phyloP scores from a whole-genome alignment of 2,113 vertebrate species.

The Orthonyx spaldingii region DNA sequence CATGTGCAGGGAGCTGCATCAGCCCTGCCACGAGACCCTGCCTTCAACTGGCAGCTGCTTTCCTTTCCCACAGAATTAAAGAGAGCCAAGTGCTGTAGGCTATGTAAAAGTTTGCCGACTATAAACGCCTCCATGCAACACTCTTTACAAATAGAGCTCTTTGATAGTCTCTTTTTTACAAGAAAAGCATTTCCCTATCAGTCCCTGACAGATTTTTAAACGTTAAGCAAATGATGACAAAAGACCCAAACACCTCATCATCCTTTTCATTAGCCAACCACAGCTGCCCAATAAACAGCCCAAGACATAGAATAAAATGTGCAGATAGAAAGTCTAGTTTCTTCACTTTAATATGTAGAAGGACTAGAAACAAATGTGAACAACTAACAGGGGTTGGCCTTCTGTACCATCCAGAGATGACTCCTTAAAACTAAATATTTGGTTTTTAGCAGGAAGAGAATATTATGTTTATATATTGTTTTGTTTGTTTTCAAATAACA shows the following conservation, averaged over 20 bases:
- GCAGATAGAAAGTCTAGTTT: not conserved
- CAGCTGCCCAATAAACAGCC: not conserved
- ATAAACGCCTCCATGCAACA: not conserved
- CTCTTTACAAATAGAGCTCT: not conserved
- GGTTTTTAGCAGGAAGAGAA: not conserved
- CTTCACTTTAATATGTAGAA: not conserved
- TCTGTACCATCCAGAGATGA: rapidly evolving
- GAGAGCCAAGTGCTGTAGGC: not conserved
- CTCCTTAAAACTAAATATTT: not conserved
- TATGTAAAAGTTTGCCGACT: not conserved
- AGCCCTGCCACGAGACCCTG: not conserved
- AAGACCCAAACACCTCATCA: not conserved
- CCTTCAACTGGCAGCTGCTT: not conserved
- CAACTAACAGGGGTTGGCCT: not conserved
- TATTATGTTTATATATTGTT: not conserved
- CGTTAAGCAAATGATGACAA: not conserved
- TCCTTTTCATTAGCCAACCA: not conserved
- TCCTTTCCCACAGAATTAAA: not conserved
- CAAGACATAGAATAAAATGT: rapidly evolving
- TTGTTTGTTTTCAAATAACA: not conserved
- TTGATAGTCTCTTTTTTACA: not conserved
- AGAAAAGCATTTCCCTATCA: not conserved
- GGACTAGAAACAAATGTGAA: not conserved
- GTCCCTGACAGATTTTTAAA: not conserved
- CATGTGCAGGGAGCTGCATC: not conserved